Conservation (phyloP, 2,113 vertebrate species). For the Blennius ocellaris region DNA sequence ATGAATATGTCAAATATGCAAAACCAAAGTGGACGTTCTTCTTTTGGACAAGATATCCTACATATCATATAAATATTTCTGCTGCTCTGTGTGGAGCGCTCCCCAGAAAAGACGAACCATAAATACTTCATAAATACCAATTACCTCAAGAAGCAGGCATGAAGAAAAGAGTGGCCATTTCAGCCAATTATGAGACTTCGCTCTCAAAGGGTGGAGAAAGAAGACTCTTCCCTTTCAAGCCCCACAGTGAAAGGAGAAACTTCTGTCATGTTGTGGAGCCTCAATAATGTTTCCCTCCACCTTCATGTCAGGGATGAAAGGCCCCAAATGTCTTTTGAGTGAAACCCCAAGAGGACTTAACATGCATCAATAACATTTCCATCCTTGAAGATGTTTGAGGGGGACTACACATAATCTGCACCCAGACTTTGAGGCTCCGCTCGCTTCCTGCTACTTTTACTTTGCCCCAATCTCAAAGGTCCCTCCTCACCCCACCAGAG, state of each 20-base stretch:
- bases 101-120: constrained; percentile 63
- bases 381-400: constrained; percentile 75
- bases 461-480: constrained; percentile 62
- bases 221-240: constrained; percentile 68
- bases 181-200: constrained; percentile 69
- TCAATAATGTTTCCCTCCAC: constrained; percentile 78
- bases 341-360: constrained; percentile 77
- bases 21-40: constrained; percentile 39
- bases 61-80: constrained; percentile 9
- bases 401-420: constrained; percentile 67
- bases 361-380: constrained; percentile 79
- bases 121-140: constrained; percentile 82
- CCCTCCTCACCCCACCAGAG: constrained; percentile 32
- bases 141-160: constrained; percentile 65
- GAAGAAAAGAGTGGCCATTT: constrained; percentile 63
- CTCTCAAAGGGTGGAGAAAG: constrained; percentile 64
- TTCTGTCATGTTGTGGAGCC: constrained; percentile 72
- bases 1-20: constrained; percentile 53
- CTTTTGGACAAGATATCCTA: constrained; percentile 1
- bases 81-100: constrained; percentile 47
- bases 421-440: constrained; percentile 61
- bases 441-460: constrained; percentile 57
- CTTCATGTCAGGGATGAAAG: constrained; percentile 82
- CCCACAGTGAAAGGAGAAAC: constrained; percentile 57
- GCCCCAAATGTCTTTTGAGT: constrained; percentile 77